Evolutionary conservation across 2,113 vertebrate genomes (phyloP).

Genomic region (Xyrauchen texanus): DNA sequence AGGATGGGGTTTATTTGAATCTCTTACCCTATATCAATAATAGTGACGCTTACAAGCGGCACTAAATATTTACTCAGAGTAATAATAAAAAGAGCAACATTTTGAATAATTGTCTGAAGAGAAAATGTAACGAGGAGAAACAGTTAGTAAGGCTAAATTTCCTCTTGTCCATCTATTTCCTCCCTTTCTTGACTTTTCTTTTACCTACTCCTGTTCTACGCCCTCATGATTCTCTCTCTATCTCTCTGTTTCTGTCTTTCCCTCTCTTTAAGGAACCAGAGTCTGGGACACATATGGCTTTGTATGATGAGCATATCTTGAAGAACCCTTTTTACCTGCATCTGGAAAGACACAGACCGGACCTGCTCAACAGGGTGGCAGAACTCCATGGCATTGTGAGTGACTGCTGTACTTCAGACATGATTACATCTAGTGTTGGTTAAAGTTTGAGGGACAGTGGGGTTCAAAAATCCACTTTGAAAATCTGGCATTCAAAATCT

Average conservation of each 20-base stretch:
- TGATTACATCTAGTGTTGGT: too few species aligned
- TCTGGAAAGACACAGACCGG: constrained; percentile 86
- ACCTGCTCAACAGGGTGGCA: constrained; percentile 85
- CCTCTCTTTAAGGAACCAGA: constrained; percentile 60
- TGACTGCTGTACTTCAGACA: neutral
- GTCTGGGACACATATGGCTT: constrained; percentile 86
- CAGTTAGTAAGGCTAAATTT: neutral
- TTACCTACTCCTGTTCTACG: neutral
- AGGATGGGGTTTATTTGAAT: too few species aligned
- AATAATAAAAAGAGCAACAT: too few species aligned
- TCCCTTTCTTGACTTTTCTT: neutral
- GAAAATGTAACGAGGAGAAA: too few species aligned
- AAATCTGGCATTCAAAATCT: too few species aligned
- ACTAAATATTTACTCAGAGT: too few species aligned
- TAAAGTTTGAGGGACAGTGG: too few species aligned
- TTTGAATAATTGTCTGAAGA: too few species aligned
- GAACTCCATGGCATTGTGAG: constrained; percentile 80
- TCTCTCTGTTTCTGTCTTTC: neutral
- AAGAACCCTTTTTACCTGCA: constrained; percentile 94
- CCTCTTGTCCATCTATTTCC: neutral
- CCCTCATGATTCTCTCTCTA: too few species aligned
- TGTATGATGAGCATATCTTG: constrained; percentile 96
- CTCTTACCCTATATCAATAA: too few species aligned
- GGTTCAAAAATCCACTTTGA: too few species aligned
- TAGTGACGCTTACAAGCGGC: too few species aligned